phyloP scores from a whole-genome alignment of 2,113 vertebrate species.

The Thalassoma bifasciatum region DNA sequence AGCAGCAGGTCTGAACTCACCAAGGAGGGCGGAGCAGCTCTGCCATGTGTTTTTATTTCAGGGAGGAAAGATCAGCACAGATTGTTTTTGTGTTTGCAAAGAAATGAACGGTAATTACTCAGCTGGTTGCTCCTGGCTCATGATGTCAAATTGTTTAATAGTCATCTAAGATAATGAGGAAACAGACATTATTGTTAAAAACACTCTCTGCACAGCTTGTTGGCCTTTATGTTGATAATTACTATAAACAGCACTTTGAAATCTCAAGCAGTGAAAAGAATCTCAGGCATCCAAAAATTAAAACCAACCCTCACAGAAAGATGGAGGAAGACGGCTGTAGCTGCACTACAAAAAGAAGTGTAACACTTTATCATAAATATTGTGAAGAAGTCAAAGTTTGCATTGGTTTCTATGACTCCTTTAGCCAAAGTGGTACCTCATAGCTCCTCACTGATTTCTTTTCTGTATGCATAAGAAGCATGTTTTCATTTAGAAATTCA shows the following conservation, averaged over 20 bases:
- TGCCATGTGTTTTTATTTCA: conserved; percentile 28
- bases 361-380: too few relatives aligned
- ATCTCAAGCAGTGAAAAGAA: neutral
- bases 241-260: neutral
- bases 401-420: too few relatives aligned
- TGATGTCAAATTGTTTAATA: conserved; percentile 6
- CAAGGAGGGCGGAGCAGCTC: neutral
- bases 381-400: too few relatives aligned
- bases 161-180: conserved; percentile 19
- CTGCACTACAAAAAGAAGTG: too few relatives aligned
- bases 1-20: conserved; percentile 44
- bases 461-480: too few relatives aligned
- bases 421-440: too few relatives aligned
- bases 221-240: conserved; percentile 4
- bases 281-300: neutral
- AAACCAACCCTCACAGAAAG: neutral
- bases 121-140: conserved; percentile 14
- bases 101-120: conserved; percentile 22
- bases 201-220: neutral
- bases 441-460: too few relatives aligned
- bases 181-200: neutral
- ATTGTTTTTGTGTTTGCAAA: conserved; percentile 6
- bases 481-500: too few relatives aligned
- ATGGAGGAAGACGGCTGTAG: neutral
- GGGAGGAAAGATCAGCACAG: neutral